Percentiles rank a stretch among this genome's conserved stretches.
These are phyloP conservation scores for Furcula furcula DNA, from an alignment of 2,888 invertebrate species.

Conservation along the genomic window DNA sequence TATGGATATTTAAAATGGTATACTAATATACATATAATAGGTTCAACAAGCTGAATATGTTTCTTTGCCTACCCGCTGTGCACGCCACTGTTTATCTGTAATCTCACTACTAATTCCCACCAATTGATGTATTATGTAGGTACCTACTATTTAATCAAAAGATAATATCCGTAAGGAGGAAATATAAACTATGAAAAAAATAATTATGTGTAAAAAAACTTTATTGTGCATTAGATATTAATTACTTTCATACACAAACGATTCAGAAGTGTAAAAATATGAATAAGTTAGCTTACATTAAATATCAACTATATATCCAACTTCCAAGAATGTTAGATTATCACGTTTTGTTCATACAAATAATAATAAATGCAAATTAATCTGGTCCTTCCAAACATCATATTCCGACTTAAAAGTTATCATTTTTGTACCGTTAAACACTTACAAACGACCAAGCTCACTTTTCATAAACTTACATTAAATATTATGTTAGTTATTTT, in stretches of 20 bases:
- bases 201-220: conserved; percentile 47
- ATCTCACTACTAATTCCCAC: too few relatives aligned
- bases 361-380: conserved; percentile 68
- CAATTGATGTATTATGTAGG: too few relatives aligned
- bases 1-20: too few relatives aligned
- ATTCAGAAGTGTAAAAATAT: conserved; percentile 38
- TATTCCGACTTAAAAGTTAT: conserved; percentile 33
- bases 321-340: conserved; percentile 39
- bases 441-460: conserved; percentile 31
- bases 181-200: not conserved
- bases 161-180: too few relatives aligned
- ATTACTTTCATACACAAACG: conserved; percentile 42
- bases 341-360: conserved; percentile 49
- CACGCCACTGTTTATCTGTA: too few relatives aligned
- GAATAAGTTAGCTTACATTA: conserved; percentile 49
- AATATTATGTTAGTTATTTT: conserved; percentile 25
- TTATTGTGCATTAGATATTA: conserved; percentile 64
- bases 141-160: too few relatives aligned
- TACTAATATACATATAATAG: too few relatives aligned
- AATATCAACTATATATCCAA: conserved; percentile 32
- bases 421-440: conserved; percentile 45
- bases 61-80: too few relatives aligned
- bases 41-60: too few relatives aligned
- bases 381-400: conserved; percentile 45
- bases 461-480: conserved; percentile 35